Conservation (phyloP, 2,888 invertebrate genomes). For the Sesia apiformis region DNA sequence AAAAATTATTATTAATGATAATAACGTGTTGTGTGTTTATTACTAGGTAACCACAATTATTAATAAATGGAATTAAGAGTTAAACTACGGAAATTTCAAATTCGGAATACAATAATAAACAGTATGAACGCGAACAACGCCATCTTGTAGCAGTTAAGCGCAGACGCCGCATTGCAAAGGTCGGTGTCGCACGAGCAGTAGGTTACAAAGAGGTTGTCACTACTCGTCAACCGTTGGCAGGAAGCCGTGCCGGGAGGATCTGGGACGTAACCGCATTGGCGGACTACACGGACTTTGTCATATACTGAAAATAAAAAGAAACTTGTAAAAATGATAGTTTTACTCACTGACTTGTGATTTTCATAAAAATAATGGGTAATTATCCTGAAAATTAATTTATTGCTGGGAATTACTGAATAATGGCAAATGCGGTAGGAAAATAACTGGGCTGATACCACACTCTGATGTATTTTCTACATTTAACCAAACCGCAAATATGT, state of each 20-base stretch:
- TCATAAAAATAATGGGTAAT: too few relatives aligned
- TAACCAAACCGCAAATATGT: too few relatives aligned
- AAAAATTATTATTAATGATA: too few relatives aligned
- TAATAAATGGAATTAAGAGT: too few relatives aligned
- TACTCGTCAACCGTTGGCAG: slow-evolving; percentile 82
- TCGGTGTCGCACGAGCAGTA: slow-evolving; percentile 87
- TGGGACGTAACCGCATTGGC: slow-evolving; percentile 85
- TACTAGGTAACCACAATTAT: too few relatives aligned
- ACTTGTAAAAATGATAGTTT: not conserved
- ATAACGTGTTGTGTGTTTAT: too few relatives aligned
- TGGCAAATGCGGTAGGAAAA: too few relatives aligned
- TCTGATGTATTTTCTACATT: too few relatives aligned
- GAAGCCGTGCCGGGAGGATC: slow-evolving; percentile 74
- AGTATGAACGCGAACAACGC: slow-evolving; percentile 15
- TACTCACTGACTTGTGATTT: too few relatives aligned
- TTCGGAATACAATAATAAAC: not conserved
- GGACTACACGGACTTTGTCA: slow-evolving; percentile 83
- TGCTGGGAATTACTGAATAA: too few relatives aligned
- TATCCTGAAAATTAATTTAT: too few relatives aligned
- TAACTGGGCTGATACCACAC: too few relatives aligned
- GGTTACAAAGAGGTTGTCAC: slow-evolving; percentile 79
- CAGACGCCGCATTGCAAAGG: slow-evolving; percentile 79
- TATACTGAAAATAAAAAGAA: slow-evolving; percentile 74
- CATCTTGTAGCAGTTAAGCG: slow-evolving; percentile 27
- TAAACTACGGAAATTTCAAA: not conserved